phyloP scores from a whole-genome alignment of 2,797 vertebrate genomes.

The Danio aesculapii region DNA sequence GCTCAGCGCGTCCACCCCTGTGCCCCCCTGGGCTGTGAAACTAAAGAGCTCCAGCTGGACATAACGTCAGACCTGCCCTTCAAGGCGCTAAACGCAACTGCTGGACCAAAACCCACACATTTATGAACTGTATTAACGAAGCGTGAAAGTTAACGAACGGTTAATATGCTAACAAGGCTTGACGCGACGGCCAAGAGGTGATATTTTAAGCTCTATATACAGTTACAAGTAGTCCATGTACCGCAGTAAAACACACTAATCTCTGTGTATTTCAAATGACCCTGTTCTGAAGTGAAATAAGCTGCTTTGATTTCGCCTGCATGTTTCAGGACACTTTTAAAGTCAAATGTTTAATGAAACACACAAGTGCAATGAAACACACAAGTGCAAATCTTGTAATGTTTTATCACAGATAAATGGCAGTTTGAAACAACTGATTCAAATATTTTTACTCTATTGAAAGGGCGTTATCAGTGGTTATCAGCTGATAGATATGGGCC shows the following conservation, averaged over 20 bases:
- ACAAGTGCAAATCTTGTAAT: no score
- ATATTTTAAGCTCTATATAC: slow-evolving; percentile 19
- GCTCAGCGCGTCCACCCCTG: slow-evolving; percentile 62
- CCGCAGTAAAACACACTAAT: slow-evolving; percentile 16
- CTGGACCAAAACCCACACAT: slow-evolving; percentile 49
- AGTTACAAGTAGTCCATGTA: slow-evolving; percentile 42
- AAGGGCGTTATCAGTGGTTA: no score
- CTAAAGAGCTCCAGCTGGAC: slow-evolving; percentile 65
- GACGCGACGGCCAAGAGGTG: slow-evolving; percentile 43
- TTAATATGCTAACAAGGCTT: slow-evolving; percentile 51
- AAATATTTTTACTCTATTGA: no score
- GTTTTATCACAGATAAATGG: no score
- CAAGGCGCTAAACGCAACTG: slow-evolving; percentile 48
- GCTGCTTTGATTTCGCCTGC: neutral
- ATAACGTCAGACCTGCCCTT: slow-evolving; percentile 59
- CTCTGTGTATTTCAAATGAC: neutral
- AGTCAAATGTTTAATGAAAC: no score
- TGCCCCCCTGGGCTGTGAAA: slow-evolving; percentile 70
- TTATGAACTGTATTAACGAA: slow-evolving; percentile 41
- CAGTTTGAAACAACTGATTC: no score
- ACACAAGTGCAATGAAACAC: no score
- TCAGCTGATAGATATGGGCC: no score
- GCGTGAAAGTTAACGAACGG: slow-evolving; percentile 50
- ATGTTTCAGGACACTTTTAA: no score
- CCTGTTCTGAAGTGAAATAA: neutral